These are phyloP conservation scores for Sacculina carcini DNA, from an alignment of 2,888 invertebrate species.

Conservation along the genomic window DNA sequence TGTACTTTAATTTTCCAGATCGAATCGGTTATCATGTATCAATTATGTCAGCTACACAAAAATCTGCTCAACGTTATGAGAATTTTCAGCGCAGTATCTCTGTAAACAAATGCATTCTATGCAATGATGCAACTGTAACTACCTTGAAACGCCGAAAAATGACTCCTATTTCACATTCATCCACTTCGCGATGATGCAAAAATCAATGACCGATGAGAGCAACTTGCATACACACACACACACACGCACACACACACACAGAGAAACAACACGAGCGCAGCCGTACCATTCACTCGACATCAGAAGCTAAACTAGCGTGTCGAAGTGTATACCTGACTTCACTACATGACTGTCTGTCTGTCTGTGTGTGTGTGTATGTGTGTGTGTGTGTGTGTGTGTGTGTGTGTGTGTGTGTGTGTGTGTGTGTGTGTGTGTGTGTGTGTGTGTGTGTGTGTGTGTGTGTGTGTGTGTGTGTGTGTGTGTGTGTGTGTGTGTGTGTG, in stretches of 20 bases:
- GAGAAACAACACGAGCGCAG: background rate
- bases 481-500: background rate
- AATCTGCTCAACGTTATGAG: too few relatives aligned
- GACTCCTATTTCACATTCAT: background rate
- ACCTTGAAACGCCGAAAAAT: background rate
- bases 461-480: background rate
- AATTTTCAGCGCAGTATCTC: too few relatives aligned
- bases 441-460: background rate
- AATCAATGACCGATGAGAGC: background rate
- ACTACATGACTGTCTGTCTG: background rate
- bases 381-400: background rate
- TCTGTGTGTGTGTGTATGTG: background rate
- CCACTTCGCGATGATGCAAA: background rate
- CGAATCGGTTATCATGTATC: too few relatives aligned
- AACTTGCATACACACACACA: background rate
- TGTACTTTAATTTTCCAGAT: too few relatives aligned
- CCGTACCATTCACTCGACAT: background rate
- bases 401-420: background rate
- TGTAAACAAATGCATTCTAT: too few relatives aligned
- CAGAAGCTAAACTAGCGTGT: constrained; percentile 9
- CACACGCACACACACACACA: background rate
- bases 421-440: background rate
- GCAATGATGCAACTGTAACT: too few relatives aligned
- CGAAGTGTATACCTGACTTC: background rate
- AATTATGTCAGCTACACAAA: too few relatives aligned